phyloP scores from a whole-genome alignment of 2,797 vertebrate species.

The Clarias platycephalus region DNA sequence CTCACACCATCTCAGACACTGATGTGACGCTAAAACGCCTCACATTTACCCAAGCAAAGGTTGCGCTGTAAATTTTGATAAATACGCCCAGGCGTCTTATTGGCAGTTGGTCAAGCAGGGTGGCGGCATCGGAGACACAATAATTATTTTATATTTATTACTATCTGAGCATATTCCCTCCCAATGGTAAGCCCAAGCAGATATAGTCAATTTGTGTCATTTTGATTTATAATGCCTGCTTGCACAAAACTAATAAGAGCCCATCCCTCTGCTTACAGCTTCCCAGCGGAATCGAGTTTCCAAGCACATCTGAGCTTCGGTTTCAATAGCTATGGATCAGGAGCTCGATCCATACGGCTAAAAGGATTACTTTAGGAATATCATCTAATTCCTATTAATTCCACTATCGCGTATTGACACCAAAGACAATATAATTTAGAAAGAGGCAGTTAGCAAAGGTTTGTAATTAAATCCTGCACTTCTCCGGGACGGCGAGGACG shows the following conservation, averaged over 20 bases:
- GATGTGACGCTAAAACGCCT: conserved; percentile 43
- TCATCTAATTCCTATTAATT: conserved; percentile 53
- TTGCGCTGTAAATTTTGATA: conserved; percentile 58
- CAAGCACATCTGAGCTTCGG: conserved; percentile 51
- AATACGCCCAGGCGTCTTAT: conserved; percentile 59
- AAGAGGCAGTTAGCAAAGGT: conserved; percentile 17
- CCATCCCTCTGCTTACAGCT: conserved; percentile 63
- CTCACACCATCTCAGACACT: neutral
- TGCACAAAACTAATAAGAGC: conserved; percentile 67
- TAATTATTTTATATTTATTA: conserved; percentile 68
- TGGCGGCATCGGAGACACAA: conserved; percentile 49
- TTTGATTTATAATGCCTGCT: conserved; percentile 68
- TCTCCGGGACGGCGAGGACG: conserved; percentile 9
- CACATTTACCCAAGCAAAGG: conserved; percentile 47
- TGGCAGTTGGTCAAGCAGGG: conserved; percentile 53
- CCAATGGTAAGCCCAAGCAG: conserved; percentile 64
- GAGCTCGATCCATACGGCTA: conserved; percentile 51
- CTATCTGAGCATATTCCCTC: conserved; percentile 60
- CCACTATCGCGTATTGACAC: conserved; percentile 44
- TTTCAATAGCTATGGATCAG: conserved; percentile 59
- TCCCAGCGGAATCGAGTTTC: conserved; percentile 55
- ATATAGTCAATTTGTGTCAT: conserved; percentile 64
- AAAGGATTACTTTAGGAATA: conserved; percentile 52
- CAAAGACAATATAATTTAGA: conserved; percentile 34
- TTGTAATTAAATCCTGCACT: conserved; percentile 32